phyloP scores from a whole-genome alignment of 1,140 invertebrate species.

The Vanessa atalanta region DNA sequence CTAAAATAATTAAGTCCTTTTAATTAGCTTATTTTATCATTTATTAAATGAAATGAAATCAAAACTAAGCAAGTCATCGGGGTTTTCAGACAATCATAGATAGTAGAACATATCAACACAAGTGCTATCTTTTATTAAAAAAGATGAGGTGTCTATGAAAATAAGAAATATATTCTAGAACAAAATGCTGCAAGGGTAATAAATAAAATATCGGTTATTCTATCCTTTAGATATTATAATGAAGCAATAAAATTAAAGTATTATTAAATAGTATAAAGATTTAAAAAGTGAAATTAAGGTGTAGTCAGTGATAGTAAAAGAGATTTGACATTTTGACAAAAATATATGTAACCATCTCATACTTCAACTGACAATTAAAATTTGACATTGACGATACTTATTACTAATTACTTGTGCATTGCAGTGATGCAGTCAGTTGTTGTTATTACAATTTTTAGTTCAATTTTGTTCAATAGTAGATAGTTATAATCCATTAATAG shows the following conservation, averaged over 20 bases:
- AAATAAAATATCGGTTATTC: no score
- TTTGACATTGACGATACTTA: neutral
- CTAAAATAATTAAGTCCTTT: conserved; percentile 1
- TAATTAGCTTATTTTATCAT: conserved; percentile 7
- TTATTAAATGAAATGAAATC: conserved; percentile 14
- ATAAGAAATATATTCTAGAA: neutral
- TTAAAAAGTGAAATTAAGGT: no score
- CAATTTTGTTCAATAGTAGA: conserved; percentile 8
- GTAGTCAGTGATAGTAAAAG: no score
- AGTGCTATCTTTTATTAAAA: neutral
- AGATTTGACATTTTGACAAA: neutral
- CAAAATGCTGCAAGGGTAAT: no score
- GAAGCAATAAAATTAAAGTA: neutral
- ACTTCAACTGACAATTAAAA: neutral
- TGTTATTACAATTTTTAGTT: conserved; percentile 1
- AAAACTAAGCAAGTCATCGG: conserved; percentile 44
- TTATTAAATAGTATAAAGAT: no score
- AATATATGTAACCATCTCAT: neutral
- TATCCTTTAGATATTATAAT: neutral
- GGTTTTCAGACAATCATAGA: conserved; percentile 21
- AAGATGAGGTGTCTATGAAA: neutral
- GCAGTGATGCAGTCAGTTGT: conserved; percentile 19
- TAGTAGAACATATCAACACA: neutral
- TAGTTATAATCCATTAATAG: neutral
- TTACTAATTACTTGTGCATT: conserved; percentile 9